Conservation (phyloP, 2,797 vertebrate species). For the Silurus aristotelis region DNA sequence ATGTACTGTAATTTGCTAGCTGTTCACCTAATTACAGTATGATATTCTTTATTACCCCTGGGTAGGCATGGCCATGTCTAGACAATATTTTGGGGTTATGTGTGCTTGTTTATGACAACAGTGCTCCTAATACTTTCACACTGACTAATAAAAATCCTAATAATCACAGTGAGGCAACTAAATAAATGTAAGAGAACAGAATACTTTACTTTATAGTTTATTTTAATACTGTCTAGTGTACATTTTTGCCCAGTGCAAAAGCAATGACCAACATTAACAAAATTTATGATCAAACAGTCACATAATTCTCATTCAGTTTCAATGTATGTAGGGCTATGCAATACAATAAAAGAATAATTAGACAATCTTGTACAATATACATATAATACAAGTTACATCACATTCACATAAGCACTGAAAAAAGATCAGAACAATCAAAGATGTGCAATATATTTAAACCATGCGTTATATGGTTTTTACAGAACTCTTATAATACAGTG, state of each 20-base stretch:
- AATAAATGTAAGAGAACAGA: constrained; percentile 13
- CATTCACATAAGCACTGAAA: constrained; percentile 27
- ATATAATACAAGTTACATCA: constrained; percentile 2
- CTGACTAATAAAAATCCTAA: no score
- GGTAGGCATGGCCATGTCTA: no score
- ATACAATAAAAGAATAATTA: constrained; percentile 10
- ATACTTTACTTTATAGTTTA: neutral
- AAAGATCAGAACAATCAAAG: neutral
- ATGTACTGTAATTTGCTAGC: no score
- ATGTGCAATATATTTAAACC: constrained; percentile 23
- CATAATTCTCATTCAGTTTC: neutral
- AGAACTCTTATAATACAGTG: neutral
- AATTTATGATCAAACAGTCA: neutral
- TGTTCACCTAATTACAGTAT: no score
- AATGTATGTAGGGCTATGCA: constrained; percentile 4
- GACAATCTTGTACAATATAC: neutral
- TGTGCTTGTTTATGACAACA: no score
- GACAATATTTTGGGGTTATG: no score
- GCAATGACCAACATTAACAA: constrained; percentile 9
- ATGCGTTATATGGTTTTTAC: constrained; percentile 16
- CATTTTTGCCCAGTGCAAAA: neutral
- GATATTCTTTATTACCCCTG: no score
- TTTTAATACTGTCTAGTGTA: constrained; percentile 15
- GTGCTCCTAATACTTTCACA: no score
- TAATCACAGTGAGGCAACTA: neutral